Evolutionary conservation across 23 tunicate genomes (phyloP).

Genomic region (Oikopleura albicans): DNA sequence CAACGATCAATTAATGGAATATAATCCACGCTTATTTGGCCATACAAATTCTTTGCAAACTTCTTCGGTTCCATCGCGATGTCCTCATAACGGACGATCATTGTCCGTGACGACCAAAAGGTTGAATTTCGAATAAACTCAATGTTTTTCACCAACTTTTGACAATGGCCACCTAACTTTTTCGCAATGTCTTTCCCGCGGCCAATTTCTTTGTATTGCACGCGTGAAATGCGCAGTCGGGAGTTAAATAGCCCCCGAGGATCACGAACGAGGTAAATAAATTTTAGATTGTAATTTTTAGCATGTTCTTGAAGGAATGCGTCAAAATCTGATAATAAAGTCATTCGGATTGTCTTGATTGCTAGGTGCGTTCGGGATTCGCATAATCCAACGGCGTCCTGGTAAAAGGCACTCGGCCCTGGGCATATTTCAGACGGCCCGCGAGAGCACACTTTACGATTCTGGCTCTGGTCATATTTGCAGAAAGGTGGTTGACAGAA

Average conservation of each 20-base stretch:
- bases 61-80: background rate
- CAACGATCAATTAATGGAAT: background rate
- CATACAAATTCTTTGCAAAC: background rate
- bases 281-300: background rate
- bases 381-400: background rate
- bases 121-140: background rate
- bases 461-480: background rate
- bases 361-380: background rate
- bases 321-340: background rate
- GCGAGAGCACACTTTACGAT: background rate
- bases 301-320: background rate
- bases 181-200: background rate
- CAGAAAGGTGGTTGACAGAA: background rate
- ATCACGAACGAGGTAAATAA: slow-evolving; percentile 6
- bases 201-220: background rate
- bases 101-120: background rate
- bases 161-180: background rate
- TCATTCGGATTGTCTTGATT: slow-evolving; percentile 4
- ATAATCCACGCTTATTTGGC: background rate
- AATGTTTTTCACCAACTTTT: background rate
- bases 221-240: background rate
- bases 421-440: background rate
- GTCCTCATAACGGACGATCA: background rate
- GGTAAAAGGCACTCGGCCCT: background rate
- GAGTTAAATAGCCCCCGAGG: background rate